A percentile compares a stretch with the other conserved stretches of the same genome.
Conservation (phyloP, 1,140 invertebrate genomes). For the Sminthurides bifidus region DNA sequence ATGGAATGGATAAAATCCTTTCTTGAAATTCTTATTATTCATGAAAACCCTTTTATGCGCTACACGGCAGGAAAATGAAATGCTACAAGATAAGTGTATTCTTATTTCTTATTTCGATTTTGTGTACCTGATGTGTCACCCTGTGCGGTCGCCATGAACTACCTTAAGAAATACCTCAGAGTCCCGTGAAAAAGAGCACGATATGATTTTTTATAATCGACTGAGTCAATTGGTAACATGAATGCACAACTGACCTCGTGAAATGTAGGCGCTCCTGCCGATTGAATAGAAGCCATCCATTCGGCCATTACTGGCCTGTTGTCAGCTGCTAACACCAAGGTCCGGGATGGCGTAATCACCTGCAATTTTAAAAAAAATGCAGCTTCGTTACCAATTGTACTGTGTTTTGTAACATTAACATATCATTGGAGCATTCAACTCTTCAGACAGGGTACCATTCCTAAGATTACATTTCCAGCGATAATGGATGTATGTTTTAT, state of each 20-base stretch:
- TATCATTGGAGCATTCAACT: too few relatives aligned
- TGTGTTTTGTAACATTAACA: too few relatives aligned
- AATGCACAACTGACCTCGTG: conserved; percentile 41
- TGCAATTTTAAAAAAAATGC: conserved; percentile 39
- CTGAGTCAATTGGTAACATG: not conserved
- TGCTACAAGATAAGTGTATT: not conserved
- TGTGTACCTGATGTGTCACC: not conserved
- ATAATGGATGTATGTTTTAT: too few relatives aligned
- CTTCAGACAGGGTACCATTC: too few relatives aligned
- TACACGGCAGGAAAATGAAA: not conserved
- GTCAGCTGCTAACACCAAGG: conserved; percentile 68
- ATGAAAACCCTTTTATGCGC: too few relatives aligned
- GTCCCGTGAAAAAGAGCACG: too few relatives aligned
- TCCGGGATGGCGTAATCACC: conserved; percentile 75
- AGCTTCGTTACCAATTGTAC: too few relatives aligned
- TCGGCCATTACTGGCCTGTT: conserved; percentile 77
- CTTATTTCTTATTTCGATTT: not conserved
- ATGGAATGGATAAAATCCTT: too few relatives aligned
- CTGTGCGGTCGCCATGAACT: too few relatives aligned
- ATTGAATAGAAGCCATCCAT: conserved; percentile 66
- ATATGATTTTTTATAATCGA: not conserved
- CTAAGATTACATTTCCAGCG: too few relatives aligned
- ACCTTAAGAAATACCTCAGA: too few relatives aligned
- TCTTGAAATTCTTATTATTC: too few relatives aligned
- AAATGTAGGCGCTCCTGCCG: conserved; percentile 55